Conservation (phyloP, 2,113 vertebrate species). For the Myrmecophaga tridactyla region DNA sequence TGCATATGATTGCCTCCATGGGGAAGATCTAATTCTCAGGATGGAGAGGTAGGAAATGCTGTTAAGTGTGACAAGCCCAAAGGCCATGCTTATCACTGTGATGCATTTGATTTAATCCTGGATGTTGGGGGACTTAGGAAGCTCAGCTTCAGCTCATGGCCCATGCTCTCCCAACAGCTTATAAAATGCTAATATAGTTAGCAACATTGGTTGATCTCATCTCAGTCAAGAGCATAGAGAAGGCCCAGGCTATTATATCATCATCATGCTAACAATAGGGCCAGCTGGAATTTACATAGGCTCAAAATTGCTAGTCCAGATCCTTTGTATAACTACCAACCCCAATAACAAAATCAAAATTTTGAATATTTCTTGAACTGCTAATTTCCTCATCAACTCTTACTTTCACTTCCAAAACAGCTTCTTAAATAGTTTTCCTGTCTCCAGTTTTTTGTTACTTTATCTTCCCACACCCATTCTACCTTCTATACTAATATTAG, state of each 20-base stretch:
- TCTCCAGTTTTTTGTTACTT: neutral
- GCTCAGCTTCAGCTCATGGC: constrained; percentile 62
- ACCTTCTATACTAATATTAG: neutral
- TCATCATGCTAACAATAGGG: neutral
- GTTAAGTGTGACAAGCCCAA: constrained; percentile 78
- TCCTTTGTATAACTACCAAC: neutral
- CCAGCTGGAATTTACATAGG: neutral
- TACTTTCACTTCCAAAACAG: neutral
- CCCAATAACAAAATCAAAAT: neutral
- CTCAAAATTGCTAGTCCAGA: constrained; percentile 23
- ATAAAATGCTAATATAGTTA: constrained; percentile 70
- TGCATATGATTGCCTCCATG: constrained; percentile 66
- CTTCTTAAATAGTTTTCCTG: neutral
- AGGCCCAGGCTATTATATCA: neutral
- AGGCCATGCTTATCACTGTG: constrained; percentile 69
- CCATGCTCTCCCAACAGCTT: constrained; percentile 53
- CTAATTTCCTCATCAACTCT: neutral
- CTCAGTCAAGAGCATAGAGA: constrained; percentile 37
- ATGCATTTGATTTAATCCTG: constrained; percentile 77
- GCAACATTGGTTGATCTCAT: constrained; percentile 46
- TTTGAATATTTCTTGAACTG: neutral
- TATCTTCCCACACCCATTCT: neutral
- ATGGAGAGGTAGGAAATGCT: constrained; percentile 70
- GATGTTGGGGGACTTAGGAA: constrained; percentile 65
- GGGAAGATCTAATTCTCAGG: constrained; percentile 75